Percentiles rank a stretch among this genome's conserved stretches.
Evolutionary conservation across 1,140 invertebrate species (phyloP).

Genomic region (Harpegnathos saltator): DNA sequence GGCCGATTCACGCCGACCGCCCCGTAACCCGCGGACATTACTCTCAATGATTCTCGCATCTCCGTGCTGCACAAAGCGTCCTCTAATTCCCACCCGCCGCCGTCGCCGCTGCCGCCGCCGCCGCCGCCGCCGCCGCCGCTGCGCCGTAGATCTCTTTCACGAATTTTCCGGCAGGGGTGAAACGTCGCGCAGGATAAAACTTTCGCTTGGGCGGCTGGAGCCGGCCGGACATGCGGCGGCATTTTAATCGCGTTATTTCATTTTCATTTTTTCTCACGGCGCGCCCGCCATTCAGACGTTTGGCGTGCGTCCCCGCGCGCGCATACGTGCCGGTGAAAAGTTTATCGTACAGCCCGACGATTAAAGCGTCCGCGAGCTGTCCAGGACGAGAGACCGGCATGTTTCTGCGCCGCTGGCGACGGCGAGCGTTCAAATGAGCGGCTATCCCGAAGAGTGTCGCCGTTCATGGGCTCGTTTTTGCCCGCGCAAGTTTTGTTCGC

Average conservation of each 20-base stretch:
- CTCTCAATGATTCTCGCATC: conserved; percentile 47
- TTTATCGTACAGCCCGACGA: conserved; percentile 36
- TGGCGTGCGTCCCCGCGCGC: conserved; percentile 41
- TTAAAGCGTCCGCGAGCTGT: conserved; percentile 39
- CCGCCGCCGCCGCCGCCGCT: conserved; percentile 19
- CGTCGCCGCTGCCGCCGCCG: neutral
- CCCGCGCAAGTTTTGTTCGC: no score
- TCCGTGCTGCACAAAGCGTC: conserved; percentile 23
- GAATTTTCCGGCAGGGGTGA: conserved; percentile 24
- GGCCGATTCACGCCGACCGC: conserved; percentile 7
- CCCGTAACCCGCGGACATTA: conserved; percentile 17
- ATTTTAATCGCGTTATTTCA: conserved; percentile 60
- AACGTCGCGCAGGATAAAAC: conserved; percentile 47
- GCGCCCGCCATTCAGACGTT: conserved; percentile 44
- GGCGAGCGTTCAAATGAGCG: no score
- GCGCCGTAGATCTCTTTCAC: conserved; percentile 50
- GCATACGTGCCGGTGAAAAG: conserved; percentile 38
- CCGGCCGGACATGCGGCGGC: conserved; percentile 50
- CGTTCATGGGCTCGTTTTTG: no score
- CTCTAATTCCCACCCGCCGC: conserved; percentile 30
- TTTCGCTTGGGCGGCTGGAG: conserved; percentile 15
- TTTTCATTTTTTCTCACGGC: conserved; percentile 46
- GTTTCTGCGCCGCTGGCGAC: no score
- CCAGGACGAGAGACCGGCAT: no score
- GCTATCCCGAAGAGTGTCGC: no score